Evolutionary conservation across 2,888 invertebrate species (phyloP).

Genomic region (Pocota personata): DNA sequence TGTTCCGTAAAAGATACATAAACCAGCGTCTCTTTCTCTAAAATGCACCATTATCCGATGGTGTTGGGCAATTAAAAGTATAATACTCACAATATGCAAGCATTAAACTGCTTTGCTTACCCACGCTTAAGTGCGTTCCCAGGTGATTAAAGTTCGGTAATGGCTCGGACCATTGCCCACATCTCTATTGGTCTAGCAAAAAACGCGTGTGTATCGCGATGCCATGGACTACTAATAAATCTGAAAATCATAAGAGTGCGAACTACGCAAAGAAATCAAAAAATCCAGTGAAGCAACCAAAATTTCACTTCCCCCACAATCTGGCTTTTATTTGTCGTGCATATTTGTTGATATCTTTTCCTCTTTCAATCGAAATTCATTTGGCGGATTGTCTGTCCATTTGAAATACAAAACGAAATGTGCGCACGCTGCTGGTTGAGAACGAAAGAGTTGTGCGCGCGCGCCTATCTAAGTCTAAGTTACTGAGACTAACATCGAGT

Average conservation of each 20-base stretch:
- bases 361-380: slow-evolving; percentile 22
- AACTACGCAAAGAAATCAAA: neutral
- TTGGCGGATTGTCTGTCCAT: neutral
- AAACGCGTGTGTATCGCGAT: neutral
- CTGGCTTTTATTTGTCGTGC: neutral
- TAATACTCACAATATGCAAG: neutral
- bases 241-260: neutral
- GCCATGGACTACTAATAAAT: slow-evolving; percentile 3
- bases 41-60: neutral
- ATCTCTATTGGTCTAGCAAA: neutral
- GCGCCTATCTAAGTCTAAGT: neutral
- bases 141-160: neutral
- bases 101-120: slow-evolving; percentile 1
- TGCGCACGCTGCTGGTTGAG: neutral
- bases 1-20: slow-evolving; percentile 1
- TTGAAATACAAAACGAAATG: slow-evolving; percentile 17
- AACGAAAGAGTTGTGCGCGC: slow-evolving; percentile 30
- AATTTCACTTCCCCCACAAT: slow-evolving; percentile 40
- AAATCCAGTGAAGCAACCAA: neutral
- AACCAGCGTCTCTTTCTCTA: neutral
- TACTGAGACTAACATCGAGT: slow-evolving; percentile 47
- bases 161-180: neutral
- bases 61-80: slow-evolving; percentile 23
- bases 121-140: slow-evolving; percentile 27
- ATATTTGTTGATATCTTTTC: neutral